Evolutionary conservation across 2,113 vertebrate genomes (phyloP).

Genomic region (Bufo gargarizans): DNA sequence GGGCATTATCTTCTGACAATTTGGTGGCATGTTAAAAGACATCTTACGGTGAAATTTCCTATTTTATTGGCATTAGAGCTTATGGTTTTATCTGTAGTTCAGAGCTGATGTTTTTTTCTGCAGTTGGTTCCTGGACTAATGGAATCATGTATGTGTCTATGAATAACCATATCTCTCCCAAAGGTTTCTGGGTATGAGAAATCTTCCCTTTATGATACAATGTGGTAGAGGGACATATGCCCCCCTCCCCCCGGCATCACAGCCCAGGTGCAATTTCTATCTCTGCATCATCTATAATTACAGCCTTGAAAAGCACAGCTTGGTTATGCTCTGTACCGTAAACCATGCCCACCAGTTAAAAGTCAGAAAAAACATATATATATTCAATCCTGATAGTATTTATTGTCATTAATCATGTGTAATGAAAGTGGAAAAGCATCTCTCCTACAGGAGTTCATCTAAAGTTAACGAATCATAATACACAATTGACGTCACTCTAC

Average conservation of each 20-base stretch:
- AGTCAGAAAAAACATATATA: not conserved
- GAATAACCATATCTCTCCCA: not conserved
- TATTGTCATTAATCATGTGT: not conserved
- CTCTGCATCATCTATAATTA: not conserved
- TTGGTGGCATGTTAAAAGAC: too few species aligned
- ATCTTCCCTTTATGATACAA: not conserved
- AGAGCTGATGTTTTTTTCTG: too few species aligned
- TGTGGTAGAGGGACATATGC: not conserved
- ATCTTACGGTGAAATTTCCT: too few species aligned
- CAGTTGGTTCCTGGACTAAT: not conserved
- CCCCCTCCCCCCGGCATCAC: too few species aligned
- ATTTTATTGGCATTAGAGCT: not conserved
- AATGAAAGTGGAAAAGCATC: not conserved
- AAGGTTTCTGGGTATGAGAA: not conserved
- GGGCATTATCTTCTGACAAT: not conserved
- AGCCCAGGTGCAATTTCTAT: too few species aligned
- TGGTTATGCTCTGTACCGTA: not conserved
- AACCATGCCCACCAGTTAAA: not conserved
- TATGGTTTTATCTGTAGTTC: not conserved
- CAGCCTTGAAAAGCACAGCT: too few species aligned
- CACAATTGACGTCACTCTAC: conserved; percentile 20
- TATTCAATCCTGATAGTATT: not conserved
- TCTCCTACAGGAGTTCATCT: conserved; percentile 32
- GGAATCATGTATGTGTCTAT: not conserved
- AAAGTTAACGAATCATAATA: not conserved